These are phyloP conservation scores for Arion vulgaris DNA, from an alignment of 1,140 invertebrate genomes.

Conservation along the genomic window DNA sequence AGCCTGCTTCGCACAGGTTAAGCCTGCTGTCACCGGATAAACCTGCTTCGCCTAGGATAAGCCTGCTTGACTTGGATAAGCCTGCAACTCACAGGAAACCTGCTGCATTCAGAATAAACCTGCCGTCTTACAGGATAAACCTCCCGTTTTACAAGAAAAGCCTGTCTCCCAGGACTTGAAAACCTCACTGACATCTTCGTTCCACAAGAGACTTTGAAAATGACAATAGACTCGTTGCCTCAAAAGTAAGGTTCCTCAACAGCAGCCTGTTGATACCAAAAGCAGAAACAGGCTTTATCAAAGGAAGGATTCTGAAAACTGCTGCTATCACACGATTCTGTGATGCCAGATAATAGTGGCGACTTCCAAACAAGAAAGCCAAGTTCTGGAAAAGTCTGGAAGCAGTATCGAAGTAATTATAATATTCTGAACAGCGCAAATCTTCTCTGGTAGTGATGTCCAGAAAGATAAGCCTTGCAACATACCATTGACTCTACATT, in stretches of 20 bases:
- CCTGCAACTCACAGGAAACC: neutral
- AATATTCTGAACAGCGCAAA: neutral
- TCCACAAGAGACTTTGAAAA: too few species aligned
- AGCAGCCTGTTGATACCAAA: too few species aligned
- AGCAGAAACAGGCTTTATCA: neutral
- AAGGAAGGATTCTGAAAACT: neutral
- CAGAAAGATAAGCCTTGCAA: neutral
- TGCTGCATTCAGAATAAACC: too few species aligned
- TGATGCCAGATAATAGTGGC: neutral
- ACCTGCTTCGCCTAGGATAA: too few species aligned
- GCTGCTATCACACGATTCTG: neutral
- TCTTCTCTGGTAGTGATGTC: neutral
- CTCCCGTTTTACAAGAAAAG: too few species aligned
- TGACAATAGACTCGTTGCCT: too few species aligned
- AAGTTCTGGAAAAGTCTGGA: neutral
- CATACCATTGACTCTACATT: neutral
- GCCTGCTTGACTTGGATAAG: too few species aligned
- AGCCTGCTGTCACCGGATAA: too few species aligned
- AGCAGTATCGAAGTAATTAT: neutral
- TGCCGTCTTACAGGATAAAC: neutral
- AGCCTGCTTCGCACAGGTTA: too few species aligned
- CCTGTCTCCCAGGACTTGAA: too few species aligned
- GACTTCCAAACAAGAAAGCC: neutral
- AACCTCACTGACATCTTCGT: too few species aligned
- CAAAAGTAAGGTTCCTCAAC: too few species aligned